Conservation (phyloP, 2,797 vertebrate genomes). For the Acipenser oxyrinchus region DNA sequence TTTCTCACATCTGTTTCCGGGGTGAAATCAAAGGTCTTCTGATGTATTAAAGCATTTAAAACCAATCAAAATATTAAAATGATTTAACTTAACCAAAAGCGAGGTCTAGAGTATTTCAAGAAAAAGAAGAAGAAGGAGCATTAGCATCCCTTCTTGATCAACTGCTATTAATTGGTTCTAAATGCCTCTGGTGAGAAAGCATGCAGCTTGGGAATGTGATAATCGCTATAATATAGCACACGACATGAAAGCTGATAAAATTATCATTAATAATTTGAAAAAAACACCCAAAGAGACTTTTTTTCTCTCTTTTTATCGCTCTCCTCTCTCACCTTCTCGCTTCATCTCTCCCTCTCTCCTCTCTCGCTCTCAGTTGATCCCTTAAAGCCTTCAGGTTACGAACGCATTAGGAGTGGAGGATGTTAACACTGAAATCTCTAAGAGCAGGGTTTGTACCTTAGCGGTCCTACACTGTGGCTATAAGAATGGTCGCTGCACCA, state of each 20-base stretch:
- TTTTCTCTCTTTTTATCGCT: constrained; percentile 7
- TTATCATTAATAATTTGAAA: not conserved
- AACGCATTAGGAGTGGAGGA: not conserved
- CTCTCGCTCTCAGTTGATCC: not conserved
- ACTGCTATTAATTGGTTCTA: not conserved
- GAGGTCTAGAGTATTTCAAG: not conserved
- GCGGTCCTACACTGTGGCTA: too few relatives aligned
- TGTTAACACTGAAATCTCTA: not conserved
- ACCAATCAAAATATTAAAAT: too few relatives aligned
- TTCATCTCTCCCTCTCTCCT: constrained; percentile 3
- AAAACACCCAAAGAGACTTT: not conserved
- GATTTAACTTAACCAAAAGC: not conserved
- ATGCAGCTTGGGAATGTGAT: not conserved
- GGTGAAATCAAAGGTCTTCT: too few relatives aligned
- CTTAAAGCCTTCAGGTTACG: not conserved
- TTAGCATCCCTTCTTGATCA: not conserved
- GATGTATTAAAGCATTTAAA: too few relatives aligned
- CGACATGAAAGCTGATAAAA: not conserved
- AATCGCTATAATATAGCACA: not conserved
- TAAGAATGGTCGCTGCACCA: too few relatives aligned
- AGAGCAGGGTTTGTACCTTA: too few relatives aligned
- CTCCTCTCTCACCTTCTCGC: not conserved
- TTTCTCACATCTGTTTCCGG: too few relatives aligned
- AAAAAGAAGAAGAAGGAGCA: not conserved
- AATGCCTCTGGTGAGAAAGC: not conserved